Evolutionary conservation across 2,888 invertebrate genomes (phyloP), one percentile per base, ranked within the genome.

Genomic region (Cyrtodaria siliqua): DNA sequence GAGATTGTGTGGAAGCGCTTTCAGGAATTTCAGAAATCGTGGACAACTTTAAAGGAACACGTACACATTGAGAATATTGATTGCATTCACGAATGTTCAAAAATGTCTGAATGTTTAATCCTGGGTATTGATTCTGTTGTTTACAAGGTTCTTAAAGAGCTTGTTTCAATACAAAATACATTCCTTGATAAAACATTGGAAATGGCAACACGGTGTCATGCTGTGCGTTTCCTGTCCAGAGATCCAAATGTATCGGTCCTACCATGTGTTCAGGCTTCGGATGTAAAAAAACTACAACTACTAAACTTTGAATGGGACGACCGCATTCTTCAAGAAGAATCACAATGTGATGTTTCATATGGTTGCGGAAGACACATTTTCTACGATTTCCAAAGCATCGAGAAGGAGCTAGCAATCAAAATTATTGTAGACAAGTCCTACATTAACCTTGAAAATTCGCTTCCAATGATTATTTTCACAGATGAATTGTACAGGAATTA

Each of bases 401-500:
- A 85, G 69, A 74, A 66, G 40, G 63, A 73, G 20, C 16, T 82
- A 44, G 73, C 62, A n/a, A 27, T 67, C 26, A 55, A 61, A 4
- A 16, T 85, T 16, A 16, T 82, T 0, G 27, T 49, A 4, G 66
- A 74, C 9, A 85, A 79, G 44, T 26, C 52, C 8, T 63, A 70
- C 49, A 63, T 85, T 9, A 24, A 40, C 24, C 29, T 73, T 1
- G n/a, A 16, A 9, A 29, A 50, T 12, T 16, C 26, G 1, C 59
- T 85, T 20, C 80, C 80, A 27, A 44, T 23, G 12, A 79, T 83
- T 2, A 42, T 78, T 0, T 85, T 83, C 49, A 66, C 61, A 23
- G 85, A 85, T 71, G 83, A 85, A 59, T 50, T 85, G 16, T 83
- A 80, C 42, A 76, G 74, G 27, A 80, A 75, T 20, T 83, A 72